A percentile compares a stretch with the other conserved stretches of the same genome.
These are phyloP conservation scores for Metopia argyrocephala DNA, from an alignment of 2,888 invertebrate genomes.

Conservation along the genomic window DNA sequence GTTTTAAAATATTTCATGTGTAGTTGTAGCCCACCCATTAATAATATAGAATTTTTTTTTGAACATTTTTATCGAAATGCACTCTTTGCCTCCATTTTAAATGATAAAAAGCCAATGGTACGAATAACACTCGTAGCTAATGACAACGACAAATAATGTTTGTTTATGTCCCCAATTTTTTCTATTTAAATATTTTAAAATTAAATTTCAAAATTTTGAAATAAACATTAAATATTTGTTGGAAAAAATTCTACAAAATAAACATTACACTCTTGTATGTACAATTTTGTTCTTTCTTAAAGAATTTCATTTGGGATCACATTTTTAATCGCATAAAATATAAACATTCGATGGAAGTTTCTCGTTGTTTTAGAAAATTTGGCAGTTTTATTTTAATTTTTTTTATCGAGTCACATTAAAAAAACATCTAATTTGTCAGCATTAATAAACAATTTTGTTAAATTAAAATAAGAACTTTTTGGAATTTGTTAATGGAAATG, in stretches of 20 bases:
- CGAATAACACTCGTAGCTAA: background rate
- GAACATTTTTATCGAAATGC: too few species aligned
- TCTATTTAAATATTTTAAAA: background rate
- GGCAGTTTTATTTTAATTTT: background rate
- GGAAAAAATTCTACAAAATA: background rate
- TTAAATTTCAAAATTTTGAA: background rate
- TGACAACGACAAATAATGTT: background rate
- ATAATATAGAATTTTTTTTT: background rate
- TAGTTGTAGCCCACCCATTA: background rate
- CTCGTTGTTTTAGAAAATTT: background rate
- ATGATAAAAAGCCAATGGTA: too few species aligned
- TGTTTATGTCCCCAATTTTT: conserved; percentile 11
- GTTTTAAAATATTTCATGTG: background rate
- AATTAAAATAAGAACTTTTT: background rate
- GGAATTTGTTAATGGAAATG: too few species aligned
- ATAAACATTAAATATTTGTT: background rate
- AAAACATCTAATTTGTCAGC: background rate
- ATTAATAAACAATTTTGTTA: too few species aligned
- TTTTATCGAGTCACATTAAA: background rate
- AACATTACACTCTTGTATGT: too few species aligned
- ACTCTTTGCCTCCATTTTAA: too few species aligned
- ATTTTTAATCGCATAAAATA: background rate
- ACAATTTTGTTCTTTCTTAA: conserved; percentile 7
- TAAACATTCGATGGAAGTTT: background rate
- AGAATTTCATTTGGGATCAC: background rate